Evolutionary conservation across 2,797 vertebrate species (phyloP), one percentile per base, ranked within the genome.

Genomic region (Streptopelia turtur): DNA sequence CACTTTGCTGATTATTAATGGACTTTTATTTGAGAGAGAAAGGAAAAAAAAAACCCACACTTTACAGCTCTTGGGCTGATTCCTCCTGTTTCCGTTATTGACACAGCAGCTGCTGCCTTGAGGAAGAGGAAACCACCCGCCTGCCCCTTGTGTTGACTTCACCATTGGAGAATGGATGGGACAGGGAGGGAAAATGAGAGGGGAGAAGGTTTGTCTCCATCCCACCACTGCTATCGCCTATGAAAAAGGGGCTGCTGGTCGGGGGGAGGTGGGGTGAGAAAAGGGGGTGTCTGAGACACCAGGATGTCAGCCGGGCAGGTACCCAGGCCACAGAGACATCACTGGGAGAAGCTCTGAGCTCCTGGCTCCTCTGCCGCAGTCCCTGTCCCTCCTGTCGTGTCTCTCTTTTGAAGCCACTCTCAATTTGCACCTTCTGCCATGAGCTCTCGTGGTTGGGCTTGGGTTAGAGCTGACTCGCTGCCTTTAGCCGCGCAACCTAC

Each of bases 1-100:
- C 0, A 53, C 76, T 90, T 94, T 93, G 79, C 77, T 95, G n/a
- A 23, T 94, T 93, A 30, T 89, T 80, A 89, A 90, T 77, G 92
- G 92, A 13, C 20, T 84, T 93, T 41, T 37, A 55, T 84, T 77
- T 64, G 53, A 66, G 87, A 81, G 33, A 57, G 35, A 27, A 43
- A 16, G 16, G 1, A 5, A 8, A 25, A 41, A 72, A 86, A 15
- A n/a, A 20, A 2, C 5, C 4, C 16, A 8, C 6, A 4, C 4
- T 90, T 65, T 2, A 6, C 20, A 35, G 7, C 57, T 78, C 16
- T 25, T 78, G 84, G 43, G 79, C 45, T 91, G 60, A 43, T 70
- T 65, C 18, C 22, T 75, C 17, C 45, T 35, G 24, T 89, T 75
- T 75, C 70, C 4, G 0, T 39, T 78, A 0, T 13, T 1, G 0